Evolutionary conservation across 2,888 invertebrate species (phyloP), one percentile per base, ranked within the genome.

Genomic region (Brachypalpus laphriformis): DNA sequence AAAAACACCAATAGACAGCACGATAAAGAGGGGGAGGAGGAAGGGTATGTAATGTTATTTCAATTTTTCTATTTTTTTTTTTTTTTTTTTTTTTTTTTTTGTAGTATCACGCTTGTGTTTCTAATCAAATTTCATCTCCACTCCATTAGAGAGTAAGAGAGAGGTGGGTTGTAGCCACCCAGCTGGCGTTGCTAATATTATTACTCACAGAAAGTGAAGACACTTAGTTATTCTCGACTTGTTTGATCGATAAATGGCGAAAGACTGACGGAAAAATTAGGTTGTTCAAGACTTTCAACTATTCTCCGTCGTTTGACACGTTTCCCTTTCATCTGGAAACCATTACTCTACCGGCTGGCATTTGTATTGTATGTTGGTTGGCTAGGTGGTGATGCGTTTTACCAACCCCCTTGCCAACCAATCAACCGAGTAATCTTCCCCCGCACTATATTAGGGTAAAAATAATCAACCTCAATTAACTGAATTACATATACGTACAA

Each of bases 391-490:
- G 37, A 49, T 68, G 74, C 63, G 28, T 66, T 59, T 25, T 47
- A 66, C 59, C 71, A 71, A 71, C 76, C 82, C 82, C 45, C 20
- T 14, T 47, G 28, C 8, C 61, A 61, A 37, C 25, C 54, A 63
- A 42, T 31, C 51, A 70, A 51, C n/a, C 49, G 20, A 25, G 57
- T 83, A 78, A 78, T 83, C 68, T 59, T 63, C 66, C 40, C 77
- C 57, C 63, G 57, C 68, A 57, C 78, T 75, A 57, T 83, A 83
- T 83, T 83, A 65, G 83, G 83, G 83, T 74, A 78, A 42, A 83
- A 83, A 75, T 75, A 83, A 83, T 83, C 80, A 83, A 80, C 78
- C 74, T 83, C 74, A 83, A 83, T 83, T 83, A 83, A 78, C 74
- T 75, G 74, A 78, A 83, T 75, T 83, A 54, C 63, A 78, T 45